Evolutionary conservation across 1,140 invertebrate genomes (phyloP).

Genomic region (Centruroides vittatus): DNA sequence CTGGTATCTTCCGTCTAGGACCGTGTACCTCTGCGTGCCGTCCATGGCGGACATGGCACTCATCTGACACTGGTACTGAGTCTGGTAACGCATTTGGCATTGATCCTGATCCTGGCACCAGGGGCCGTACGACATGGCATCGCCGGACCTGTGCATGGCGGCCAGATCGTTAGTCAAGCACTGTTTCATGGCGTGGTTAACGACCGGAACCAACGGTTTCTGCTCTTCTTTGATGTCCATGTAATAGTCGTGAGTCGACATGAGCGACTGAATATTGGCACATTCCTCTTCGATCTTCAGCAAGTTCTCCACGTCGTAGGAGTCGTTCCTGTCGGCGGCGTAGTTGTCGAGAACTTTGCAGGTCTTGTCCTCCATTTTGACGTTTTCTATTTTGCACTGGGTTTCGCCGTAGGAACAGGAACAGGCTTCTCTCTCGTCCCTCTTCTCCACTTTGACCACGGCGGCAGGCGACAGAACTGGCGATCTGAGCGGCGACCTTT

Average conservation of each 20-base stretch:
- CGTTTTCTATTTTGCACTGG: no score
- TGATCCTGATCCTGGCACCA: no score
- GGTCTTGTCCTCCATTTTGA: no score
- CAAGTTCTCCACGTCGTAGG: conserved; percentile 36
- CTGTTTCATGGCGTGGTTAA: neutral
- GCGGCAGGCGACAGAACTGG: conserved; percentile 2
- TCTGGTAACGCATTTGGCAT: no score
- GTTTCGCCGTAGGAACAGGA: neutral
- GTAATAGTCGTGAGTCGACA: neutral
- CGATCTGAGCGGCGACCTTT: neutral
- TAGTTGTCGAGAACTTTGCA: no score
- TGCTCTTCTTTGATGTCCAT: neutral
- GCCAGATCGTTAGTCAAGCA: neutral
- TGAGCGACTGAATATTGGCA: neutral
- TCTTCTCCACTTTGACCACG: no score
- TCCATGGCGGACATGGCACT: neutral
- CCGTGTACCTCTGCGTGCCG: neutral
- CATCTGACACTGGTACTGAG: neutral
- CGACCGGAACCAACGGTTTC: neutral
- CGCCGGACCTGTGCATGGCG: neutral
- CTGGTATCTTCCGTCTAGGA: conserved; percentile 5
- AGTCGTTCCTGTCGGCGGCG: neutral
- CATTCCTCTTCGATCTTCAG: conserved; percentile 37
- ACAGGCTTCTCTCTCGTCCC: neutral
- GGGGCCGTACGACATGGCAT: no score